Percentiles rank a stretch among this genome's conserved stretches.
Evolutionary conservation across 1,140 invertebrate genomes (phyloP).

Genomic region (Brachionus rubens): DNA sequence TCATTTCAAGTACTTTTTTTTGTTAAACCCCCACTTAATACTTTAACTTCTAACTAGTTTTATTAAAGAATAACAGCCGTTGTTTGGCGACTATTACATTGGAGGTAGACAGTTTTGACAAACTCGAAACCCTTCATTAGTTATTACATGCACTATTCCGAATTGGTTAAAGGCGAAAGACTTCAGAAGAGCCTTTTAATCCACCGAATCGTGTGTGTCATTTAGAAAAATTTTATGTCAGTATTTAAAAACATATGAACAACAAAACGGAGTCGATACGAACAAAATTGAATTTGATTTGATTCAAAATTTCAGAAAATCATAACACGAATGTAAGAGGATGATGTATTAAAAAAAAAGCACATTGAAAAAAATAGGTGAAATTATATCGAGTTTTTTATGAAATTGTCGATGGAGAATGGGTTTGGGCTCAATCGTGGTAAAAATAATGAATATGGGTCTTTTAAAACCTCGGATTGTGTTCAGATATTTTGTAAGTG

Average conservation of each 20-base stretch:
- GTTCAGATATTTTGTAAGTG: constrained; percentile 23
- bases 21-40: too few species aligned
- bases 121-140: constrained; percentile 86
- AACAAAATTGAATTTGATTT: constrained; percentile 42
- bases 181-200: constrained; percentile 83
- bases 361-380: constrained; percentile 19
- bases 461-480: constrained; percentile 35
- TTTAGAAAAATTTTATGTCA: constrained; percentile 67
- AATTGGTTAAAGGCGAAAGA: constrained; percentile 85
- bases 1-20: constrained; percentile 75
- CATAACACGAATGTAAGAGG: not conserved
- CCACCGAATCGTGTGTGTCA: constrained; percentile 64
- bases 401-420: constrained; percentile 28
- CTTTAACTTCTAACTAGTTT: too few species aligned
- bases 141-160: constrained; percentile 90
- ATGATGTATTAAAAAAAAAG: constrained; percentile 30
- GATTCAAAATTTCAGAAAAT: constrained; percentile 47
- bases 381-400: constrained; percentile 6
- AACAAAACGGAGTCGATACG: not conserved
- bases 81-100: constrained; percentile 84
- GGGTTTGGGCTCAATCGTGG: constrained; percentile 30
- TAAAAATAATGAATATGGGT: not conserved
- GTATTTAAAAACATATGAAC: constrained; percentile 8
- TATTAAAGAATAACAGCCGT: constrained; percentile 78
- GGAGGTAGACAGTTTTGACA: constrained; percentile 91